Evolutionary conservation across 2,797 vertebrate species (phyloP).

Genomic region (Anniella stebbinsi): DNA sequence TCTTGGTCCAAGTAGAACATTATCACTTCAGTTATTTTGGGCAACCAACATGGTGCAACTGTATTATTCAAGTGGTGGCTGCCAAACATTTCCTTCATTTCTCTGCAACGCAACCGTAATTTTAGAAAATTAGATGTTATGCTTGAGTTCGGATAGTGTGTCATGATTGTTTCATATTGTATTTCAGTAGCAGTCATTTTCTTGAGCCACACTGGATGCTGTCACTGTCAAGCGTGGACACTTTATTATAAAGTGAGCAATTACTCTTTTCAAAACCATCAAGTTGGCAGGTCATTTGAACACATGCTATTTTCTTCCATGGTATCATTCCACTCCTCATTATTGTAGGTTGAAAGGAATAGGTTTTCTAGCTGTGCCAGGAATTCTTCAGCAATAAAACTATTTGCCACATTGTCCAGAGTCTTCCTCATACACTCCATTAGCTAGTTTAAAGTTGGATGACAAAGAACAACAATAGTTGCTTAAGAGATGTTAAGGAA

Average conservation of each 20-base stretch:
- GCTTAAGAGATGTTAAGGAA: constrained; percentile 15
- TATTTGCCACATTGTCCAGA: constrained; percentile 85
- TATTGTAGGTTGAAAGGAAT: constrained; percentile 87
- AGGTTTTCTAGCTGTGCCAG: constrained; percentile 90
- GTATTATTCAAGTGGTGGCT: neutral
- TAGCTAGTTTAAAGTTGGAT: constrained; percentile 82
- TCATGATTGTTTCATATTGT: constrained; percentile 6
- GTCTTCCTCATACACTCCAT: constrained; percentile 91
- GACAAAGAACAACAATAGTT: neutral
- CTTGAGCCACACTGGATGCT: neutral
- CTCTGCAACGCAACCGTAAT: neutral
- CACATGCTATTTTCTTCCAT: constrained; percentile 68
- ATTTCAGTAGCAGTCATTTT: constrained; percentile 17
- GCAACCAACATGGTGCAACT: neutral
- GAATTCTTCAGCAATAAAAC: constrained; percentile 86
- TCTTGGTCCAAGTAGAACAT: neutral
- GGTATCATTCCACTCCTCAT: constrained; percentile 67
- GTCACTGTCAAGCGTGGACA: neutral
- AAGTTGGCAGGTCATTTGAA: constrained; percentile 53
- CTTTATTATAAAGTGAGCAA: constrained; percentile 5
- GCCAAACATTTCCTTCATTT: neutral
- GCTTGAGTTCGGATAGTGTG: neutral
- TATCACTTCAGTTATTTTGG: neutral
- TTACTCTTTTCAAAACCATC: constrained; percentile 35
- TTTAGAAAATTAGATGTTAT: constrained; percentile 26